Evolutionary conservation across 2,113 vertebrate genomes (phyloP), one percentile per base, ranked within the genome.

Genomic region (Crotalus helleri): DNA sequence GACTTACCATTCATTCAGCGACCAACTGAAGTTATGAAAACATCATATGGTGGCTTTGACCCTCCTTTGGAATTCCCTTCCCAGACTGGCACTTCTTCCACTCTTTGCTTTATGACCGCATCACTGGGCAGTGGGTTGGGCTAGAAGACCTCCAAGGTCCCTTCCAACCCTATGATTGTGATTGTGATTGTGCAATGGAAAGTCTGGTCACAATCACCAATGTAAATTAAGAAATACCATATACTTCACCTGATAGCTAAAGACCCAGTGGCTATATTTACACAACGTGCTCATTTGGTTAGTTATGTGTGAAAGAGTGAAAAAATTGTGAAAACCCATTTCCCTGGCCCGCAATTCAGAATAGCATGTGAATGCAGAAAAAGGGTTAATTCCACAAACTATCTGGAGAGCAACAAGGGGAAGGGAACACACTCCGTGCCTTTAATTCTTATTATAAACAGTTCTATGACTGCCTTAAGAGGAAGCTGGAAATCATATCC

Each of bases 401-500:
- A 81, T 21, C 33, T 81, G 53, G 39, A 44, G 17, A 90, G 29
- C 33, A 19, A 17, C 24, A 58, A 21, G 6, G 46, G 54, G 46
- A 74, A 39, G 15, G 17, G 87, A 89, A 85, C 74, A 51, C 88
- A 17, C 29, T 46, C 5, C 1, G 6, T 57, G 39, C 86, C 44
- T 29, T 90, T 89, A 61, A 90, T 93, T 90, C 85, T 90, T 85
- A 81, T 81, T 81, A 44, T 81, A 90, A 85, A 61, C 92, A 90
- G 88, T 33, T 39, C 88, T 85, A 26, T 59, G 59, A 59, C 54
- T 51, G 88, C 92, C 44, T 61, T 51, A 58, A 90, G 92, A 90
- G 92, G 92, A 93, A 90, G 29, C 46, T 89, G 19, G 92, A 90
- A 90, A 85, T 86, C 3, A 26, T 93, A 90, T 86, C 88, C 69